Conservation (phyloP, 2,888 invertebrate genomes). For the Tetanocera ferruginea region DNA sequence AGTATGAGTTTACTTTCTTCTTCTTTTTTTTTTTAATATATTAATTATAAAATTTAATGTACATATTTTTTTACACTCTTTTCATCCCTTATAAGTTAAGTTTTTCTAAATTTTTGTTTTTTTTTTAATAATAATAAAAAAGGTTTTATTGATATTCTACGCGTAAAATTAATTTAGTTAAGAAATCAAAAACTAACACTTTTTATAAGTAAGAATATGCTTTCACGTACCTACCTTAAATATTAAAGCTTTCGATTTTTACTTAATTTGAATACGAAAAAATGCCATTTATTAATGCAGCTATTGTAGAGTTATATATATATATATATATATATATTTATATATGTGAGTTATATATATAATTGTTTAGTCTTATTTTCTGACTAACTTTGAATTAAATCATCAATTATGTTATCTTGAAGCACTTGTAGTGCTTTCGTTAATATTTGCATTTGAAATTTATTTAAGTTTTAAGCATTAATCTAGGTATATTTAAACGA, state of each 20-base stretch:
- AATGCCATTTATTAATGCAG: not conserved
- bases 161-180: not conserved
- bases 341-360: too few relatives aligned
- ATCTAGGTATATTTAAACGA: too few relatives aligned
- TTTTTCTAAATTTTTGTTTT: slow-evolving; percentile 26
- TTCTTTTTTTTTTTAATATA: not conserved
- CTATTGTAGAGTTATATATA: too few relatives aligned
- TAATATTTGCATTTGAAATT: too few relatives aligned
- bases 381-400: too few relatives aligned
- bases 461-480: too few relatives aligned
- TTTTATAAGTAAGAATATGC: not conserved
- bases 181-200: not conserved
- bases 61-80: slow-evolving; percentile 18
- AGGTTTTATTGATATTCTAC: not conserved
- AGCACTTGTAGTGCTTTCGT: too few relatives aligned
- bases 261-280: not conserved
- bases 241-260: not conserved
- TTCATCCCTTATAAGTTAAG: not conserved
- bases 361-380: too few relatives aligned
- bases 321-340: too few relatives aligned
- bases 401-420: too few relatives aligned
- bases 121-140: not conserved
- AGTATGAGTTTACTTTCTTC: not conserved
- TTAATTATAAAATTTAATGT: slow-evolving; percentile 26
- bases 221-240: not conserved